Evolutionary conservation across 2,888 invertebrate genomes (phyloP), one percentile per base, ranked within the genome.

Genomic region (Phyto melanocephala): DNA sequence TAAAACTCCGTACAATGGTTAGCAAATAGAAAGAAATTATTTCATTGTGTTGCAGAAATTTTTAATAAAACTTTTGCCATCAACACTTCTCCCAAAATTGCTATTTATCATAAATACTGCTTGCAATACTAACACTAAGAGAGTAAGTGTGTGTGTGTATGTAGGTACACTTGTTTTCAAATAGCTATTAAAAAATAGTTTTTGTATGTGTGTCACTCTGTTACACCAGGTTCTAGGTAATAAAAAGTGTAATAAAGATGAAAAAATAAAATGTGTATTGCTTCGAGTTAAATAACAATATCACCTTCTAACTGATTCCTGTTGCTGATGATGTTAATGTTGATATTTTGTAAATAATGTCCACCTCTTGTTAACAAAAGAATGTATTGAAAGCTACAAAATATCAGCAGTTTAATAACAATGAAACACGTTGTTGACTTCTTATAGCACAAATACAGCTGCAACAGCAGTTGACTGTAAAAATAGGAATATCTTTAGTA

Each of bases 281-380:
- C 37, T 58, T 8, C 22, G 28, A 60, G 67, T 24, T 60, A 76
- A 68, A 22, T 33, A 76, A 68, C 52, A 76, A 76, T 68, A 60
- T 68, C 68, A 76, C 8, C 24, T 76, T 33, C n/a, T 11, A 20
- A 37, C n/a, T 74, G 52, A 63, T 63, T 40, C 33, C 42, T 15
- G 28, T 7, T 54, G 10, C 10, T 17, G n/a, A 40, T 15, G 52
- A 17, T 67, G 54, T 35, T 67, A 56, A 17, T 67, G 54, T 35
- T 67, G 65, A 75, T 56, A 47, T 75, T 56, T 67, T 50, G 40
- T 28, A 52, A 72, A 72, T 40, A 50, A 13, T 60, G 28, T 33
- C 33, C 15, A 11, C n/a, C 8, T 33, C 33, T 42, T 24, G n/a
- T 20, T 10, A 28, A 35, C 22, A 58, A 47, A 10, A 71, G 33